phyloP scores from a whole-genome alignment of 2,888 invertebrate genomes.

The Seira sanloemensis region DNA sequence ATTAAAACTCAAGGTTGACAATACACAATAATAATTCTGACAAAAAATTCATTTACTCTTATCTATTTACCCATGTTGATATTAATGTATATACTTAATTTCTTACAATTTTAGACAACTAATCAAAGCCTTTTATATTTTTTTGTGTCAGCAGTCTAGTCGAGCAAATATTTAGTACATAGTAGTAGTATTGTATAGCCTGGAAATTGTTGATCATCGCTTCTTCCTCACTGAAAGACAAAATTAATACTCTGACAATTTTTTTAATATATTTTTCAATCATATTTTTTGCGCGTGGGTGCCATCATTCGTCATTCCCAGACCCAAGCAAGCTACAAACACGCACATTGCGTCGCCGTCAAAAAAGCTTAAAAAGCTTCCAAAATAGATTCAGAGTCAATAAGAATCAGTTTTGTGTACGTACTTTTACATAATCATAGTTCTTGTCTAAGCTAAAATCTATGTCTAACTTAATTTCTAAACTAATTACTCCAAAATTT shows the following conservation, averaged over 20 bases:
- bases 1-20: too few relatives aligned
- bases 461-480: too few relatives aligned
- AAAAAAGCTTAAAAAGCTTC: not conserved
- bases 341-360: too few relatives aligned
- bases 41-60: too few relatives aligned
- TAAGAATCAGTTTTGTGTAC: not conserved
- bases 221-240: slow-evolving; percentile 61
- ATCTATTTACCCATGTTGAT: not conserved
- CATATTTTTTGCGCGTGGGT: not conserved
- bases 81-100: too few relatives aligned
- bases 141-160: not conserved
- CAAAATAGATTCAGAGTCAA: not conserved
- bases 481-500: too few relatives aligned
- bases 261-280: not conserved
- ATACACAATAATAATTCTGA: too few relatives aligned
- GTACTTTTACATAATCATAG: not conserved
- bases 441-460: not conserved
- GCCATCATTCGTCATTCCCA: not conserved
- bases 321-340: not conserved
- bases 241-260: slow-evolving; percentile 53
- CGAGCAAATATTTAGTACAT: not conserved
- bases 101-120: too few relatives aligned
- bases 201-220: slow-evolving; percentile 52
- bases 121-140: not conserved
- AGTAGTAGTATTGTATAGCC: not conserved